Evolutionary conservation across 1,140 invertebrate species (phyloP).

Genomic region (Apis florea): DNA sequence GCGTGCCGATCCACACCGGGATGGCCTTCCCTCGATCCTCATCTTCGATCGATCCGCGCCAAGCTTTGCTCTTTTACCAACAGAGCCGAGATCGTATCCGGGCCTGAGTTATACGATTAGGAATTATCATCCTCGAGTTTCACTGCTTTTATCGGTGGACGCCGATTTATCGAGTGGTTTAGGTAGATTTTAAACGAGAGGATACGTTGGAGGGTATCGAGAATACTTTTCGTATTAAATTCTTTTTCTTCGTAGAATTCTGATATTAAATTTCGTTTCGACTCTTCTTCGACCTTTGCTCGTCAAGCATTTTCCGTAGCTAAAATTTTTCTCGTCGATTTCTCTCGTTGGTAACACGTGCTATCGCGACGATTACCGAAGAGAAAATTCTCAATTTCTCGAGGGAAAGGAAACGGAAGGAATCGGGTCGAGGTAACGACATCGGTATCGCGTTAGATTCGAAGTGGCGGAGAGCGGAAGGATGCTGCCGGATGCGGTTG

Average conservation of each 20-base stretch:
- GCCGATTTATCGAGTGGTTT: background rate
- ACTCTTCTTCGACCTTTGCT: no score
- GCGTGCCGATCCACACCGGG: background rate
- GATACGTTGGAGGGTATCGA: no score
- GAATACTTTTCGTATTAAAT: no score
- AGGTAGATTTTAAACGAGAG: background rate
- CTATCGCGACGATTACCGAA: background rate
- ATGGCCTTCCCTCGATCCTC: background rate
- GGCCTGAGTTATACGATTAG: background rate
- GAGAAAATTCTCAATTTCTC: background rate
- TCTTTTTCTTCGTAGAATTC: no score
- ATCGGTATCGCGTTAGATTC: background rate
- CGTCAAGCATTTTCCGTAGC: no score
- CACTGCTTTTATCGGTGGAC: background rate
- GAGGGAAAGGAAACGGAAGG: background rate
- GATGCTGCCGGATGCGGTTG: background rate
- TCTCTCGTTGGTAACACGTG: no score
- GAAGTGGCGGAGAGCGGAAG: background rate
- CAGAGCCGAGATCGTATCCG: background rate
- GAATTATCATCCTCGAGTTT: background rate
- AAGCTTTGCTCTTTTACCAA: background rate
- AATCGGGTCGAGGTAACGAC: background rate
- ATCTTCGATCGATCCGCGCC: constrained; percentile 16
- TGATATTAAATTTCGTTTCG: no score
- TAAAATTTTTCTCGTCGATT: no score